phyloP scores from a whole-genome alignment of 1,140 invertebrate genomes.

The Lepidurus couesii region DNA sequence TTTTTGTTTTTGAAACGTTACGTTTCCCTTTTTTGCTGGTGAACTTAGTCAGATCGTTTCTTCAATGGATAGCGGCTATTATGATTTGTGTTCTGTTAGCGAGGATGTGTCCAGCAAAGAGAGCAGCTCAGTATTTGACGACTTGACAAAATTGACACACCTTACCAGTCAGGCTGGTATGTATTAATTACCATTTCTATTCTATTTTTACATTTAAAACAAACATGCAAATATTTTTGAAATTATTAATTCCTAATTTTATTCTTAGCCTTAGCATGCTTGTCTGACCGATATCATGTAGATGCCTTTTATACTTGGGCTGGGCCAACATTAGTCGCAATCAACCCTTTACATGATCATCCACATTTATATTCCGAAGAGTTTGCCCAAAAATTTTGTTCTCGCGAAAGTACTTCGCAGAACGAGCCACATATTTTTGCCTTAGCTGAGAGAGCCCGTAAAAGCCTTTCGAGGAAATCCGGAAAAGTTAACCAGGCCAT shows the following conservation, averaged over 20 bases:
- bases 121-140: not conserved
- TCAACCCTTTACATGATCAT: constrained; percentile 42
- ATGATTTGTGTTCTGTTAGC: not conserved
- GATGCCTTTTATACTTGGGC: constrained; percentile 44
- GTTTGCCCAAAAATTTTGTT: constrained; percentile 26
- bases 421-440: constrained; percentile 33
- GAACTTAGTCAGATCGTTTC: not conserved
- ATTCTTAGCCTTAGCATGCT: constrained; percentile 28
- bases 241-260: not conserved
- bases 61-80: constrained; percentile 8
- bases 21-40: not conserved
- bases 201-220: not conserved
- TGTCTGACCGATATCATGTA: constrained; percentile 29
- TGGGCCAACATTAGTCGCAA: constrained; percentile 42
- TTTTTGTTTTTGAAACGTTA: not conserved
- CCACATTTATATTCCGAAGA: constrained; percentile 35
- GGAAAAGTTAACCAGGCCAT: constrained; percentile 44
- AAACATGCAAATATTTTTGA: too few relatives aligned
- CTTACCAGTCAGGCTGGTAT: constrained; percentile 1
- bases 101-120: not conserved
- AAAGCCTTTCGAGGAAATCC: constrained; percentile 38
- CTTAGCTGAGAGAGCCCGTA: constrained; percentile 34
- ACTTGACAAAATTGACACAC: not conserved
- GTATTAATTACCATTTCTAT: not conserved
- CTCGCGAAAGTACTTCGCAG: not conserved